Evolutionary conservation across 2,888 invertebrate species (phyloP), one percentile per base, ranked within the genome.

Genomic region (Tipula confusa): DNA sequence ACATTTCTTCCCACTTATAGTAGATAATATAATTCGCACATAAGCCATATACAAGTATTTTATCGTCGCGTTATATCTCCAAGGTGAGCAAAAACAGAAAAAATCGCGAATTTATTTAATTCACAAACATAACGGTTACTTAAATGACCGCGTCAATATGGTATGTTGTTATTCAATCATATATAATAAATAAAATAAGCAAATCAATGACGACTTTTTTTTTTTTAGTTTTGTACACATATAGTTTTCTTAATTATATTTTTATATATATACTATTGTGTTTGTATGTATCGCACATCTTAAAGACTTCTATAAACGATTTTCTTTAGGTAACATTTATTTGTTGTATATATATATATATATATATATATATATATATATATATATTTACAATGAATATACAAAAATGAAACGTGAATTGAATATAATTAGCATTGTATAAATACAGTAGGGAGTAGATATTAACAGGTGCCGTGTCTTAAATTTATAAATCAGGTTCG

Each of bases 401-500:
- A 64, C 64, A 24, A 64, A 64, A 80, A 29, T 15, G 7, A 80
- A 80, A 80, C 80, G 80, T 80, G 80, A 80, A 80, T 80, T 80
- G 80, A 80, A 80, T 80, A 13, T 64, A 80, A 80, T 80, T 80
- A 29, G 7, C 80, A 15, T 2, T 13, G 9, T 80, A 13, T 28
- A n/a, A n/a, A 29, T 29, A 80, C 29, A 29, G 31, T 80, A 80
- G 31, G 80, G 80, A 80, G 80, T 80, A n/a, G 29, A 80, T 80
- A 80, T 29, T 29, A 80, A 80, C 80, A 80, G 80, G 80, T 80
- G 80, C 29, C 64, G 24, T 64, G n/a, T 64, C 11, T 64, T 15
- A 79, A 48, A 6, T 79, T 15, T 80, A 80, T 31, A 83, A 80
- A 83, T 28, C 28, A 48, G 83, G 83, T 83, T 83, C 83, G 43